Base-by-base conservation (phyloP, 1,140 invertebrate genomes). In the Aradophagus sp. region DNA sequence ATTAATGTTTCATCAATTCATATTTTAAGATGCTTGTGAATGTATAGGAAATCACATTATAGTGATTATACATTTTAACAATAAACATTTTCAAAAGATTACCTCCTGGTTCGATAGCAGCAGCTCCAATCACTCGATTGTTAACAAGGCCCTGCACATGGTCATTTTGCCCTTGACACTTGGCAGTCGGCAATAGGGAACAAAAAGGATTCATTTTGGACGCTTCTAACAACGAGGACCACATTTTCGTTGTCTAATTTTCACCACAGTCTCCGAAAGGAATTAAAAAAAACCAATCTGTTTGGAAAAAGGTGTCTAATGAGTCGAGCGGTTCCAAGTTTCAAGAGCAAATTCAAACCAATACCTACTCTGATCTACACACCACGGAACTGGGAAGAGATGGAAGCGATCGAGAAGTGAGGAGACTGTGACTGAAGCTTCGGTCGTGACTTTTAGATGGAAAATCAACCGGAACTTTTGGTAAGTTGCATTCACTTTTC, bases 161-260 rank as follows among this genome's bases (percentile, higher is more conserved):
- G 67, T 78, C 78, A 47, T 59, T 73, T 2, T 75, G 75, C 13
- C 86, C 77, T 76, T 91, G 88, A 82, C 90, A 91, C 59, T 88
- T 87, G 19, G 86, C 89, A 16, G 86, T 86, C 45, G 87, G 85
- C 72, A 93, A 87, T 12, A 92, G 91, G 52, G 88, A 88, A 59
- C 87, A 87, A 86, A 95, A 94, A 14, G 91, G 90, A 76, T 89
- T 93, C 83, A 88, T 91, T 85, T 92, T 92, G 39, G 90, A 89
- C 73, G 89, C 85, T 78, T 94, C 92, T 72, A 91, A 74, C 65
- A 94, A 79, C 61, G 91, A 91, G 69, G 89, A 88, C 84, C 91
- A 92, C 92, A 93, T 92, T 66, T 82, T 87, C 69, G 44, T 17
- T 56, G 26, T 35, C 16, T 36, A 27, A 58, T 20, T 67, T 27